Evolutionary conservation across 1,140 invertebrate genomes (phyloP).

Genomic region (Ceratitis capitata): DNA sequence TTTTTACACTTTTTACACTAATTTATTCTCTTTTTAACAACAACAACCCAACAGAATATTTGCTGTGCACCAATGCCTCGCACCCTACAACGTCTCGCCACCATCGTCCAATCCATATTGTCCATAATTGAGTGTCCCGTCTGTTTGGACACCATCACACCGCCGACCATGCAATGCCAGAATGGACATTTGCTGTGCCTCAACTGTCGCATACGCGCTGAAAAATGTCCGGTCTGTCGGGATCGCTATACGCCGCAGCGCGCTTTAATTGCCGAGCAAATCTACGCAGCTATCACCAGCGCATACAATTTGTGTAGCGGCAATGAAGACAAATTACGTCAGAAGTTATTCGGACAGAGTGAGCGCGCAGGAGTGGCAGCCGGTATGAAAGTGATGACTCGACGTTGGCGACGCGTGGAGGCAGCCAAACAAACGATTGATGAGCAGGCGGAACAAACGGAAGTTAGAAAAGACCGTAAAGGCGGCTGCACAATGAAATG

Average conservation of each 20-base stretch:
- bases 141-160: conserved; percentile 70
- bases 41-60: conserved; percentile 53
- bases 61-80: conserved; percentile 69
- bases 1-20: not conserved
- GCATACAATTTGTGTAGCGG: conserved; percentile 64
- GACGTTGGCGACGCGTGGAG: not conserved
- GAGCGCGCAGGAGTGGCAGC: not conserved
- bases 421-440: conserved; percentile 19
- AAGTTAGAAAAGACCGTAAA: not conserved
- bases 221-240: conserved; percentile 72
- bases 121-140: conserved; percentile 73
- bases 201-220: conserved; percentile 69
- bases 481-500: not conserved
- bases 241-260: conserved; percentile 61
- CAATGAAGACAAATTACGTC: conserved; percentile 53
- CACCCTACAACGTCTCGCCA: conserved; percentile 67
- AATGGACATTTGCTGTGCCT: conserved; percentile 75
- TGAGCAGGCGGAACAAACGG: not conserved
- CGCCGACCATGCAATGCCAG: conserved; percentile 74
- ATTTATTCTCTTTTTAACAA: not conserved
- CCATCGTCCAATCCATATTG: conserved; percentile 67
- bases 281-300: conserved; percentile 67
- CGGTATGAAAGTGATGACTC: not conserved
- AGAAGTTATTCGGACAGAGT: conserved; percentile 53
- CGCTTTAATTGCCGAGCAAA: conserved; percentile 59